Conservation (phyloP, 2,888 invertebrate species). For the Alitta virens region DNA sequence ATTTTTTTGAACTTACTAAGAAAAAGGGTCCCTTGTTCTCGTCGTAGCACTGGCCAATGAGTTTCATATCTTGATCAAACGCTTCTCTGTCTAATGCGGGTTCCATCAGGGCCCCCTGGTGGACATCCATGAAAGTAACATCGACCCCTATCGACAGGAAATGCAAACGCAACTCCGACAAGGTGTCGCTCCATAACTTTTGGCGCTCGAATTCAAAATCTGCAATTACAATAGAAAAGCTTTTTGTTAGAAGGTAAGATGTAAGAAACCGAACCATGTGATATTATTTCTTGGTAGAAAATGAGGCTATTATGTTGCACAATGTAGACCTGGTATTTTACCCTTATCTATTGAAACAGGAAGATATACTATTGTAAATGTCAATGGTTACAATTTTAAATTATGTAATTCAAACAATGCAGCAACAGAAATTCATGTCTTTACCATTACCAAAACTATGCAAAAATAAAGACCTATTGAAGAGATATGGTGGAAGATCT, state of each 20-base stretch:
- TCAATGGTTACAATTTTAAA: no score
- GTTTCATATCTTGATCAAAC: neutral
- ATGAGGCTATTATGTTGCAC: no score
- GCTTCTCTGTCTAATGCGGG: constrained; percentile 6
- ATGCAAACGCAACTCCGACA: constrained; percentile 1
- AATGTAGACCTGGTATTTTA: no score
- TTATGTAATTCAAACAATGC: no score
- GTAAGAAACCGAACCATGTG: neutral
- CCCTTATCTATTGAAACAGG: no score
- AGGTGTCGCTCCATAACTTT: constrained; percentile 12
- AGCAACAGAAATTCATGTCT: no score
- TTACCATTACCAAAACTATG: no score
- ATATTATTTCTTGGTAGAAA: no score
- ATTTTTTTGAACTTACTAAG: constrained; percentile 3
- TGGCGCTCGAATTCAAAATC: constrained; percentile 8
- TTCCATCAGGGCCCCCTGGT: constrained; percentile 1
- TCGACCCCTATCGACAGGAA: neutral
- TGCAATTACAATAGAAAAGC: neutral
- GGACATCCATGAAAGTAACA: neutral
- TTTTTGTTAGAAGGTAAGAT: neutral
- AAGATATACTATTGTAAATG: no score
- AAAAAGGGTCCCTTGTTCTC: constrained; percentile 7
- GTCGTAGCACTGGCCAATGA: neutral
- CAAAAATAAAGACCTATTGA: no score
- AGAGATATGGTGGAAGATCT: no score